These are phyloP conservation scores for Camptogramma bilineatum DNA, from an alignment of 2,888 invertebrate species.

Conservation along the genomic window DNA sequence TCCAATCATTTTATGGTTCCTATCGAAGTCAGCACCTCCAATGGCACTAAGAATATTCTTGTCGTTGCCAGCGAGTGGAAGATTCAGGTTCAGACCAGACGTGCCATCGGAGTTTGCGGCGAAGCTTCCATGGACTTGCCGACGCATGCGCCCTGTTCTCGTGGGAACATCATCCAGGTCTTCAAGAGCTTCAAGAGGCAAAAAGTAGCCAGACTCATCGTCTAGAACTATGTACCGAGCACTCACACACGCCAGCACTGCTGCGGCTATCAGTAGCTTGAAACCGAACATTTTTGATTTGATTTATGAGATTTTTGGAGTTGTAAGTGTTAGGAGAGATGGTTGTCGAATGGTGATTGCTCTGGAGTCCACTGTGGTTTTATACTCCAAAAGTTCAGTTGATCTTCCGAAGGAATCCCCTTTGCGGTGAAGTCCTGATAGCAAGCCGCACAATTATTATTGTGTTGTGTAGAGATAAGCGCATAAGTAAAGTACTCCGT, in stretches of 20 bases:
- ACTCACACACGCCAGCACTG: constrained; percentile 17
- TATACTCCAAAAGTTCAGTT: constrained; percentile 15
- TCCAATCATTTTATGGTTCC: constrained; percentile 40
- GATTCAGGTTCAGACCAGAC: constrained; percentile 43
- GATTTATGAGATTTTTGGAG: not conserved
- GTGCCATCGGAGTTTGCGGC: constrained; percentile 43
- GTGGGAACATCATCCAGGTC: constrained; percentile 10
- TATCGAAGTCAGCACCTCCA: constrained; percentile 47
- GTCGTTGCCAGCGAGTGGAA: constrained; percentile 53
- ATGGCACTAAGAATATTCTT: constrained; percentile 56
- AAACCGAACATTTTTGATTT: constrained; percentile 20
- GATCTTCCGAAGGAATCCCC: constrained; percentile 30
- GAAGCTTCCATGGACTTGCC: constrained; percentile 48
- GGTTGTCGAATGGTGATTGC: constrained; percentile 23
- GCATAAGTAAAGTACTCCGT: constrained; percentile 7
- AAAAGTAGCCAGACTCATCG: constrained; percentile 18
- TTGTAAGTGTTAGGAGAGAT: constrained; percentile 1
- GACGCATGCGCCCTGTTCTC: constrained; percentile 38
- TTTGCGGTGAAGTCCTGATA: constrained; percentile 23
- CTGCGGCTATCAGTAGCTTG: constrained; percentile 21
- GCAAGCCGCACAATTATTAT: not conserved
- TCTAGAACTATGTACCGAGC: constrained; percentile 25
- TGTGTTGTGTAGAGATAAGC: constrained; percentile 11
- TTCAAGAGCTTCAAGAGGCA: constrained; percentile 19
- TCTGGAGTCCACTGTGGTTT: constrained; percentile 13